Base-by-base conservation (phyloP, 2,797 vertebrate species). In the Danionella dracula region DNA sequence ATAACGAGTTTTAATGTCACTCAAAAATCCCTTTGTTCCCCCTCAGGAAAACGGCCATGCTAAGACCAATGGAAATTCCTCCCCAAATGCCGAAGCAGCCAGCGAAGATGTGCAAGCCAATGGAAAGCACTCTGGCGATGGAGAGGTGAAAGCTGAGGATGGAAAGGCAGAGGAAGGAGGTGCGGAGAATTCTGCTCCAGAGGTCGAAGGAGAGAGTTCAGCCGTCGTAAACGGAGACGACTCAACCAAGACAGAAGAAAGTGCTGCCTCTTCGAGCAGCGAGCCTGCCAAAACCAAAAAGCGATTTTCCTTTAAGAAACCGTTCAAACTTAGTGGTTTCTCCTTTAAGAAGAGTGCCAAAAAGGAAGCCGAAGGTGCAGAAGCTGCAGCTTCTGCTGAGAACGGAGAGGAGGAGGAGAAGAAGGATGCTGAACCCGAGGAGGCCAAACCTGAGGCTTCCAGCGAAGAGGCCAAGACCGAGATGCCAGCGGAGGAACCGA, bases 291-390 rank as follows among this genome's bases (percentile, higher is more conserved):
- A 97, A 86, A 96, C 97, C 88, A 98, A 98, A 83, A 98, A 97
- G 87, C 93, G 96, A 55, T 98, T 97, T 84, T 96, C 96, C 76
- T 98, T 98, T 90, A 98, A 98, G 85, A 97, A 98, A 66, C 95
- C 94, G 16, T 98, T 98, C 86, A 98, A 98, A 87, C 88, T 97
- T 31, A 93, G 93, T 32, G 93, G 95, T 81, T 97, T 97, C 87
- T 93, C 93, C 66, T 98, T 97, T 79, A 98, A 94, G 91, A 98
- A 97, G 83, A 93, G 75, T 72, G 90, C 94, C 87, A 97, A 97
- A 84, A 96, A 98, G 79, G 92, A 92, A 9, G 92, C 90, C 0
- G 94, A 94, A 50, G 85, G 81, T 11, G 87, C 76, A 27, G 94
- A 95, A 68, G 84, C 77, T 0, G 84, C 80, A 7, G 86, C 83